Evolutionary conservation across 2,888 invertebrate genomes (phyloP), one percentile per base, ranked within the genome.

Genomic region (Chrysodeixis includens): DNA sequence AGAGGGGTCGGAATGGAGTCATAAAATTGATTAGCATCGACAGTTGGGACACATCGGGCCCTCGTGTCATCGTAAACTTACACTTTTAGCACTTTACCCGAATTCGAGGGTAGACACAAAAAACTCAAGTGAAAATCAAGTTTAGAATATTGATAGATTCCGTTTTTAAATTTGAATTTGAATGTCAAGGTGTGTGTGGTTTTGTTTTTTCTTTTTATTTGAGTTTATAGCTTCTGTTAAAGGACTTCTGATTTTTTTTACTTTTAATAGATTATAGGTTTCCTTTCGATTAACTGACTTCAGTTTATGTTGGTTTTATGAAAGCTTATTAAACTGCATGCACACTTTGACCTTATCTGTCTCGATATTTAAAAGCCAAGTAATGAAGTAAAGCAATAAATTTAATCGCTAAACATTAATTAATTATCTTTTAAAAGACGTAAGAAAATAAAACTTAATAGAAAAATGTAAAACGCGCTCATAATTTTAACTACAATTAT

Each of bases 1-100:
- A 18, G n/a, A 62, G 58, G 64, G 69, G 61, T 61, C 71, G 44
- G 69, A 72, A 62, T 73, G 49, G 69, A 72, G 80, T 82, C 82
- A 82, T 86, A 86, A 86, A 87, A 83, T 86, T 84, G 81, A 85
- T 88, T 88, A 87, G 74, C 88, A 85, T 83, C 74, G 82, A 80
- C 76, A 70, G 63, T 64, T 56, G 26, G 8, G 62, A 69, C 79
- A 79, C 62, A 62, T 76, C 65, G 26, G 63, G 58, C 78, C 83
- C 80, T 62, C 66, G 35, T 49, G 46, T 20, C 18, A 55, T 68
- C 74, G 58, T 80, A 80, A 82, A 80, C 18, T 35, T 64, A 64
- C 78, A 59, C 56, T 62, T 73, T 68, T 74, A 71, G 71, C 79
- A 72, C 79, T 80, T 76, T 54, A 66, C 58, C 59, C 22, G 44